phyloP scores from a whole-genome alignment of 2,888 invertebrate species.

The Sarcophaga carnaria region DNA sequence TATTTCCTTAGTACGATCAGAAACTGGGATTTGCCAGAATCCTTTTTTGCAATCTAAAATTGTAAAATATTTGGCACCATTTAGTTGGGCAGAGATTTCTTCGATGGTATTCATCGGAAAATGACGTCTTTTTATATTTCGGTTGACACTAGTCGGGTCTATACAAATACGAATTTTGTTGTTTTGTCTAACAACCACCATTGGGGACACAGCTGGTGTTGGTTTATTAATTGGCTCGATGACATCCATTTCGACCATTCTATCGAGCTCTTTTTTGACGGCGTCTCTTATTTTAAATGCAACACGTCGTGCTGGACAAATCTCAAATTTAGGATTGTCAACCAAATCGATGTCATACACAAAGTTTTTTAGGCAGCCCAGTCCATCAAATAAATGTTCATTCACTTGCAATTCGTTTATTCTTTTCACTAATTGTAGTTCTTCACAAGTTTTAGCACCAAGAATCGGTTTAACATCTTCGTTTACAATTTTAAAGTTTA shows the following conservation, averaged over 20 bases:
- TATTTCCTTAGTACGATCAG: constrained; percentile 63
- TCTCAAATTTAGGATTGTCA: constrained; percentile 57
- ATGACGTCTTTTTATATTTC: constrained; percentile 54
- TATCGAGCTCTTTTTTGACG: constrained; percentile 66
- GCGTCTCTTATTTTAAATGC: constrained; percentile 60
- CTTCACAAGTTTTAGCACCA: constrained; percentile 5
- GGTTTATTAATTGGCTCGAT: constrained; percentile 46
- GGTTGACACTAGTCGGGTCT: constrained; percentile 44
- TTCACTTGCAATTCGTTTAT: neutral
- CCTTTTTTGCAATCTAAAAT: constrained; percentile 59
- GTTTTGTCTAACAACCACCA: constrained; percentile 59
- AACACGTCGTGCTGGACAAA: constrained; percentile 56
- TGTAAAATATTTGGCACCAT: constrained; percentile 53
- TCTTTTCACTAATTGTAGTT: constrained; percentile 11
- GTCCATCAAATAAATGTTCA: constrained; percentile 4
- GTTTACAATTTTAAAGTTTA: no score
- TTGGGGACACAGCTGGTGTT: constrained; percentile 63
- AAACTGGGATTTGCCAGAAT: constrained; percentile 65
- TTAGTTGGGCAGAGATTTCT: constrained; percentile 25
- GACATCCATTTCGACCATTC: constrained; percentile 54
- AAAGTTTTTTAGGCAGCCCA: constrained; percentile 56
- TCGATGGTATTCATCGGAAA: constrained; percentile 57
- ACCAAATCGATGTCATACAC: constrained; percentile 63
- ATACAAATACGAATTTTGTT: constrained; percentile 48
- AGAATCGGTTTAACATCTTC: constrained; percentile 1